Base-by-base conservation (phyloP, 2,113 vertebrate genomes). In the Lepus timidus region DNA sequence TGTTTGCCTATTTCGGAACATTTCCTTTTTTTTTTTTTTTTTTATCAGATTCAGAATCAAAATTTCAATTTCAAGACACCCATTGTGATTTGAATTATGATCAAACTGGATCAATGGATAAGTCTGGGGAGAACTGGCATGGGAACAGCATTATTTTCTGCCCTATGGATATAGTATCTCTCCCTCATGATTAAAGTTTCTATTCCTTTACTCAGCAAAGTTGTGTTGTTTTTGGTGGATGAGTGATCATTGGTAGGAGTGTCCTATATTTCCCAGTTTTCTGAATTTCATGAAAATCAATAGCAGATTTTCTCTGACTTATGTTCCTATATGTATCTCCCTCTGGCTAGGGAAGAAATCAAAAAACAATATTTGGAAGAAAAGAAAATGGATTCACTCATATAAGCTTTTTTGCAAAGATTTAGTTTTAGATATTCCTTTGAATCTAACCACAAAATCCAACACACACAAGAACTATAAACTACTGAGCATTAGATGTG, bases 1-100 rank as follows among this genome's bases (percentile, higher is more conserved):
- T 67, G 33, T 89, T 89, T 88, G 58, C 65, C 71, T 94, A 67
- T 91, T 94, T 85, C 91, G 83, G 36, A 91, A 94, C 39, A 65
- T 95, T 92, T 70, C 62, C 36, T 93, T 86, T 33, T 81, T 52
- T 52, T 33, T 52, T 52, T 33, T 33, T 88, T 39, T 81, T 52
- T 52, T 62, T 64, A 82, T 51, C 67, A 86, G 93, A 91, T 86
- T 95, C 71, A 71, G 22, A 96, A 92, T 84, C n/a, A 75, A 23
- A 25, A 73, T 91, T 88, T 85, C 70, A 95, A 89, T 76, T 87
- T 95, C 44, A 91, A 65, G 83, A 83, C 95, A 25, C 9, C 1
- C n/a, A 81, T 22, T 27, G 62, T 84, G 64, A 95, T 75, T 88
- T 90, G 51, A 62, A 73, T 3, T 73, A 20, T 49, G 58, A 80